phyloP scores from a whole-genome alignment of 2,113 vertebrate species.

The Lamprologus lemairii region DNA sequence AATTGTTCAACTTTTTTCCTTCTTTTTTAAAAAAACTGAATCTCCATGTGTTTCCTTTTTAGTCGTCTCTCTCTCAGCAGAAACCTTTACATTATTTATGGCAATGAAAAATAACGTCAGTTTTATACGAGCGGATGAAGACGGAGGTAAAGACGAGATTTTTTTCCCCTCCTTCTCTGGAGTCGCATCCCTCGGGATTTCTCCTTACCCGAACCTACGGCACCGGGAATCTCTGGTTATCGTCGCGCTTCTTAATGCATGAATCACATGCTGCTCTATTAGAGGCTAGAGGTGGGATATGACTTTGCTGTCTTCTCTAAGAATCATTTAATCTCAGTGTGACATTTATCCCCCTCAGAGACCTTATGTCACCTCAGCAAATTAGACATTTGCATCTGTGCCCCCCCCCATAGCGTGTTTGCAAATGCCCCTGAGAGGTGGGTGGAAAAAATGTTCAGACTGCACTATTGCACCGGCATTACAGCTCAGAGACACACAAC shows the following conservation, averaged over 20 bases:
- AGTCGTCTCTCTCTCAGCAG: neutral
- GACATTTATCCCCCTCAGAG: slow-evolving; percentile 57
- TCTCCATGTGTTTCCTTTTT: neutral
- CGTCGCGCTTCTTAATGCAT: neutral
- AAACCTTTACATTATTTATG: neutral
- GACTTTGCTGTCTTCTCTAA: slow-evolving; percentile 25
- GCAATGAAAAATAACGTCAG: neutral
- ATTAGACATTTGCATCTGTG: slow-evolving; percentile 53
- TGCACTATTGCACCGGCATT: neutral
- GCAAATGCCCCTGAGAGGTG: slow-evolving; percentile 4
- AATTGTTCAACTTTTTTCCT: neutral
- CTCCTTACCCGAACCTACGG: neutral
- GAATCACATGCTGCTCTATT: slow-evolving; percentile 8
- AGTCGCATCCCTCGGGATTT: neutral
- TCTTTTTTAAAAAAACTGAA: neutral
- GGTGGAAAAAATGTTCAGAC: neutral
- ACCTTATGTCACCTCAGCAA: slow-evolving; percentile 47
- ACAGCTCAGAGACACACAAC: neutral
- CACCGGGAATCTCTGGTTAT: neutral
- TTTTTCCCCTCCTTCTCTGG: neutral
- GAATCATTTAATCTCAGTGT: slow-evolving; percentile 54
- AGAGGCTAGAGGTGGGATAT: neutral
- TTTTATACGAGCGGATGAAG: neutral
- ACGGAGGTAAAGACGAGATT: neutral
- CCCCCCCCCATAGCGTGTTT: neutral